Percentiles rank a stretch among this genome's conserved stretches.
These are phyloP conservation scores for Camptogramma bilineatum DNA, from an alignment of 2,888 invertebrate genomes.

Conservation along the genomic window DNA sequence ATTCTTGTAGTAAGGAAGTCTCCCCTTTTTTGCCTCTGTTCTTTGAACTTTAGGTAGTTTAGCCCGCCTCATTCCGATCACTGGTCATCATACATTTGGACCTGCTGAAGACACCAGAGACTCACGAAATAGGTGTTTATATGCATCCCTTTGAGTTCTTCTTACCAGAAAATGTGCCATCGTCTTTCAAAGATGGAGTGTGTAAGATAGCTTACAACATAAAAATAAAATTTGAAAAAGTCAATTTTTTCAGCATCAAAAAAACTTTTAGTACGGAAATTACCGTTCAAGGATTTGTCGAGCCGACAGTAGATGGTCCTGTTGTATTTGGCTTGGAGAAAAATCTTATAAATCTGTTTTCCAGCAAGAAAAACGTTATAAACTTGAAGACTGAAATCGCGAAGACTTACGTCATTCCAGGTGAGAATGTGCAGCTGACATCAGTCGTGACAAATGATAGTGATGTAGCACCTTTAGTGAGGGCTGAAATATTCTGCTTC, in stretches of 20 bases:
- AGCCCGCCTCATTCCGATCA: too few species aligned
- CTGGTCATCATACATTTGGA: slow-evolving; percentile 12
- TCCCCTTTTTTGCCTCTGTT: too few species aligned
- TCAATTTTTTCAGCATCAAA: slow-evolving; percentile 32
- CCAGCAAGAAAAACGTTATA: slow-evolving; percentile 12
- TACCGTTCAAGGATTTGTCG: slow-evolving; percentile 31
- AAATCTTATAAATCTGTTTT: slow-evolving; percentile 24
- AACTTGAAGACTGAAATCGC: slow-evolving; percentile 35
- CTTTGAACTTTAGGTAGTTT: too few species aligned
- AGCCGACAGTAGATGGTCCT: slow-evolving; percentile 16
- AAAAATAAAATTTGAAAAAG: slow-evolving; percentile 31
- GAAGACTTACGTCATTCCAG: slow-evolving; percentile 29
- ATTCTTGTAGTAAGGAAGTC: too few species aligned
- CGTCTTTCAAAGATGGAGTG: slow-evolving; percentile 25
- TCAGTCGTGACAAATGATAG: slow-evolving; percentile 30
- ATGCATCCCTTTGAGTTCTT: slow-evolving; percentile 39
- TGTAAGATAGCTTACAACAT: slow-evolving; percentile 33
- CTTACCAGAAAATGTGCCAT: slow-evolving; percentile 36
- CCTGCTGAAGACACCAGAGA: slow-evolving; percentile 1
- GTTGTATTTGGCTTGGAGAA: slow-evolving; percentile 39
- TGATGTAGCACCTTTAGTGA: slow-evolving; percentile 15
- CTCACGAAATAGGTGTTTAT: slow-evolving; percentile 15
- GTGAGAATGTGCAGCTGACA: slow-evolving; percentile 27
- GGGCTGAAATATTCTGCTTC: slow-evolving; percentile 22
- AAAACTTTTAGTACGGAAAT: slow-evolving; percentile 30